These are phyloP conservation scores for Aptenodytes forsteri DNA, from an alignment of 2,113 vertebrate genomes.

Conservation along the genomic window DNA sequence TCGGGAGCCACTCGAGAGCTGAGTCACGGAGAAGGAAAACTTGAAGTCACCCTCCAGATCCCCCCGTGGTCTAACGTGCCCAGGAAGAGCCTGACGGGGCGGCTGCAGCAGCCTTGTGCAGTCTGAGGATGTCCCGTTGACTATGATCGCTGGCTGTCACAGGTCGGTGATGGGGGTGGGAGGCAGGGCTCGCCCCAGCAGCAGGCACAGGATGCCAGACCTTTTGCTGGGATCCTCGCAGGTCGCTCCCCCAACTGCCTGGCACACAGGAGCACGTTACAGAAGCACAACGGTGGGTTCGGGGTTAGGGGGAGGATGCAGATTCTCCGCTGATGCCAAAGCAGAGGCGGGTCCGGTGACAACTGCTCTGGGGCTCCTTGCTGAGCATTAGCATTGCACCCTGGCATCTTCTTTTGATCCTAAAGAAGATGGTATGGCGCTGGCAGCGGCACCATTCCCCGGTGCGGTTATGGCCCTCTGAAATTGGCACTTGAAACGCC, in stretches of 20 bases:
- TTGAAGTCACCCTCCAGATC: not conserved
- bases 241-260: accelerated
- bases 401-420: not conserved
- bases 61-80: not conserved
- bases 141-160: not conserved
- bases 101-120: not conserved
- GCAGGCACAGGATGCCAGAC: accelerated
- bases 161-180: accelerated
- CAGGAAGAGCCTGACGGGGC: accelerated
- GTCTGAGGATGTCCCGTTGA: not conserved
- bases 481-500: accelerated
- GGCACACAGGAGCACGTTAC: accelerated
- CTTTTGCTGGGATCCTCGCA: not conserved
- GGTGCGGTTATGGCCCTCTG: accelerated
- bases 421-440: accelerated
- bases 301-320: not conserved
- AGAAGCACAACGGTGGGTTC: accelerated
- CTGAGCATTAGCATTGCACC: not conserved
- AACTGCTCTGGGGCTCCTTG: not conserved
- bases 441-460: not conserved
- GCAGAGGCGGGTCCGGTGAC: not conserved
- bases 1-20: not conserved
- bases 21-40: not conserved
- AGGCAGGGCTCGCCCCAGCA: not conserved
- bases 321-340: not conserved